Evolutionary conservation across 1,140 invertebrate genomes (phyloP), one percentile per base, ranked within the genome.

Genomic region (Saccostrea cuccullata): DNA sequence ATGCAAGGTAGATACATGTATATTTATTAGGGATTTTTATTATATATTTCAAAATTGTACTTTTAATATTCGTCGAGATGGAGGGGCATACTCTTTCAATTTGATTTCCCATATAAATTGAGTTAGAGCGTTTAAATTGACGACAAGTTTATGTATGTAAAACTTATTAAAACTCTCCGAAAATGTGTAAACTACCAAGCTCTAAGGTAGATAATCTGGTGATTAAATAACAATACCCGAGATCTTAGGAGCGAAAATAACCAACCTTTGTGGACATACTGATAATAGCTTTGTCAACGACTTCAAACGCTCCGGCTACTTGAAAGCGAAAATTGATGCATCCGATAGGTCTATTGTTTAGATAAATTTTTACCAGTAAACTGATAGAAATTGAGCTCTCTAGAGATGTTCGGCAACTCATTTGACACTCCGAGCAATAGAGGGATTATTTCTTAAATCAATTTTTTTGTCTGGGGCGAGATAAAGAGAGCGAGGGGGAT

Each of bases 271-370:
- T 77, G 70, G 70, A 77, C 70, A 77, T 17, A 36, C 26, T 11
- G 70, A 26, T 77, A 77, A 77, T 77, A 77, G 70, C 26, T 77
- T 77, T 26, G 70, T 77, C 15, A 77, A 36, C 26, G 70, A 77
- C 70, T 77, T 77, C 30, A 30, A 77, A 77, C 13, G 8, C 1
- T 30, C 70, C 70, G 70, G 30, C 70, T 26, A 77, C 70, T 77
- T 77, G 70, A 77, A 77, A 77, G 26, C 13, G 70, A 77, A 77
- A 77, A 77, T 77, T 77, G 70, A 77, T 77, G 70, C 70, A 77
- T 9, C 70, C 23, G 70, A 77, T 77, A 77, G 70, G 70, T 26
- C 26, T 36, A 23, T 77, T 77, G 30, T 77, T 77, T 26, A 77
- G 70, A 77, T 77, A 77, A 77, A 36, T 77, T 26, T 77, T 20